Conservation (phyloP, 2,888 invertebrate species). For the Cremastobaeus sp. region DNA sequence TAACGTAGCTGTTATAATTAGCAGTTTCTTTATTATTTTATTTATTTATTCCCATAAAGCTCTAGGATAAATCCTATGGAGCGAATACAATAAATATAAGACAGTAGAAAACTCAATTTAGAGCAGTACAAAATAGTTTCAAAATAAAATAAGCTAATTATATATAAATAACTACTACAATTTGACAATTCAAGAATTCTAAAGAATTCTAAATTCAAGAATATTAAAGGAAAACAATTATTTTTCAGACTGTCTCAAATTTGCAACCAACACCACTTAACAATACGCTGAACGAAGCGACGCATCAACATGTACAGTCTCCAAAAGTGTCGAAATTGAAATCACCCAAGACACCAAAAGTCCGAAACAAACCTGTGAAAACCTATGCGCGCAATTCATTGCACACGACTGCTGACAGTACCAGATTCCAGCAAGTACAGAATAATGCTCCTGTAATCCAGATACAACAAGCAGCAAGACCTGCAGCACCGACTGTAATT, state of each 20-base stretch:
- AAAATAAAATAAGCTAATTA: too few species aligned
- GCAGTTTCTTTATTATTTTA: too few species aligned
- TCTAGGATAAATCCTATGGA: too few species aligned
- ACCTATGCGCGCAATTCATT: conserved; percentile 66
- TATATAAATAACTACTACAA: too few species aligned
- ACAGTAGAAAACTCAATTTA: too few species aligned
- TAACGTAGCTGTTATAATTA: too few species aligned
- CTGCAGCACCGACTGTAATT: conserved; percentile 83
- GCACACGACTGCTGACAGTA: conserved; percentile 64
- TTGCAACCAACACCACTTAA: conserved; percentile 66
- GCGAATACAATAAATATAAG: too few species aligned
- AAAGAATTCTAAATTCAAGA: too few species aligned
- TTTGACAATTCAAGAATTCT: too few species aligned
- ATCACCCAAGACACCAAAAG: conserved; percentile 67
- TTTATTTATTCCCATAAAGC: too few species aligned
- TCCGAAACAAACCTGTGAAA: conserved; percentile 69
- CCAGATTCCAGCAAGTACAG: conserved; percentile 71
- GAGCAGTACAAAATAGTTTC: too few species aligned
- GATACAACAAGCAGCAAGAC: conserved; percentile 80
- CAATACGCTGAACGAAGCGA: conserved; percentile 56
- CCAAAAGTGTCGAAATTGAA: conserved; percentile 67
- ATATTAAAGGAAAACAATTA: too few species aligned
- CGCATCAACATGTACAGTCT: conserved; percentile 62
- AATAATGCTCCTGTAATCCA: conserved; percentile 81
- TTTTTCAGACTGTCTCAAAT: conserved; percentile 64